Conservation (phyloP, 1,140 invertebrate genomes). For the Drosophila pandora region DNA sequence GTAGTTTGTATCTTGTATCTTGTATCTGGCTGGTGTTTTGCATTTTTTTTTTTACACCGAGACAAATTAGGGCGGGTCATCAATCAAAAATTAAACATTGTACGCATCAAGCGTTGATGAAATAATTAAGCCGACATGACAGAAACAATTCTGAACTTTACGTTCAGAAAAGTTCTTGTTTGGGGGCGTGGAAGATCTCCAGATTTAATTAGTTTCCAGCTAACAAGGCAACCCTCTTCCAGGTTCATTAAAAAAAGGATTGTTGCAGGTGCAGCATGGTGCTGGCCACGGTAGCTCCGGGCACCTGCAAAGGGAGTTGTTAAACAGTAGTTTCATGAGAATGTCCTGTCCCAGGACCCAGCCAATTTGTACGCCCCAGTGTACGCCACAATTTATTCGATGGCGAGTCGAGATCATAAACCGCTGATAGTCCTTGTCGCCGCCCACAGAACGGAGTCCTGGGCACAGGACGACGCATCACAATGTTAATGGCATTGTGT, state of each 20-base stretch:
- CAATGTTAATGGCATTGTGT: slow-evolving; percentile 66
- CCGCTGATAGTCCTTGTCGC: slow-evolving; percentile 56
- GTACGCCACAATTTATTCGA: slow-evolving; percentile 30
- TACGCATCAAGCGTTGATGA: slow-evolving; percentile 45
- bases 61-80: slow-evolving; percentile 77
- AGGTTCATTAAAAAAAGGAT: slow-evolving; percentile 60
- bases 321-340: slow-evolving; percentile 52
- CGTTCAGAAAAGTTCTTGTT: background rate
- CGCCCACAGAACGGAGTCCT: slow-evolving; percentile 23
- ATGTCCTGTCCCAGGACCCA: slow-evolving; percentile 24
- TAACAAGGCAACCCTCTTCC: slow-evolving; percentile 17
- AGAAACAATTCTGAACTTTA: slow-evolving; percentile 23
- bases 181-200: background rate
- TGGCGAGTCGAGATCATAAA: slow-evolving; percentile 63
- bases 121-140: slow-evolving; percentile 66
- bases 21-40: slow-evolving; percentile 50
- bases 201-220: slow-evolving; percentile 40
- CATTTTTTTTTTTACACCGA: slow-evolving; percentile 35
- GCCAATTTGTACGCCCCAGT: slow-evolving; percentile 59
- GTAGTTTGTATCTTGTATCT: slow-evolving; percentile 34
- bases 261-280: slow-evolving; percentile 26
- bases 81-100: slow-evolving; percentile 71
- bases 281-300: slow-evolving; percentile 34
- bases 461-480: slow-evolving; percentile 29
- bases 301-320: slow-evolving; percentile 42